Base-by-base conservation (phyloP, 2,888 invertebrate genomes). In the Doris montereyensis region DNA sequence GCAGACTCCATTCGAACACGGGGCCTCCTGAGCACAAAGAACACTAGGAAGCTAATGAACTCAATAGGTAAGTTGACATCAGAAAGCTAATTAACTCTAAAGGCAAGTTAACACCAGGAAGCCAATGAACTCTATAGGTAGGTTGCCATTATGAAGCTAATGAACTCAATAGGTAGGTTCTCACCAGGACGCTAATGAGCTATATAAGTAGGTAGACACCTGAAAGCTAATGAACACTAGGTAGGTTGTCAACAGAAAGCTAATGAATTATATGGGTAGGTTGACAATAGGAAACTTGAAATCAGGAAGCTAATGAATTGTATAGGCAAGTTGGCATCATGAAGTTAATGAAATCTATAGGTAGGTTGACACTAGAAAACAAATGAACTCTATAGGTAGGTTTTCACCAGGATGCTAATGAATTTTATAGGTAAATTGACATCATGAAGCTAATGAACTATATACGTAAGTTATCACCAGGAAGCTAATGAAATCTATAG, bases 401-500 rank as follows among this genome's bases (percentile, higher is more conserved):
- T 41, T 10, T 73, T 73, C 26, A 67, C 73, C 17, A 65, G 78
- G 52, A 78, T 73, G 41, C 21, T 73, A 24, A 10, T 78, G 17
- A 78, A 78, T 52, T 78, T 73, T n/a, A 78, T 78, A 52, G 78
- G 78, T 78, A 32, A 30, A n/a, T n/a, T n/a, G 73, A 78, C 26
- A 67, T 67, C 17, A 65, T 72, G 52, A 78, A 78, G 41, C 21
- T 78, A 24, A 10, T 78, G 17, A 78, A 78, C 32, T 78, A 72
- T 21, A n/a, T n/a, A 67, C 73, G 78, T 78, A 41, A 17, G 5
- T 41, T 17, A 17, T n/a, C 26, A 67, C 73, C 17, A 65, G 78
- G 52, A 78, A 78, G 41, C 21, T 78, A 24, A 10, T 78, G 17
- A 78, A 78, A 30, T 78, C 78, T n/a, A 78, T 78, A 52, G 78